Evolutionary conservation across 92 coral and sea anemone genomes (phyloP), one percentile per base, ranked within the genome.

Genomic region (Anthopleura xanthogrammica): DNA sequence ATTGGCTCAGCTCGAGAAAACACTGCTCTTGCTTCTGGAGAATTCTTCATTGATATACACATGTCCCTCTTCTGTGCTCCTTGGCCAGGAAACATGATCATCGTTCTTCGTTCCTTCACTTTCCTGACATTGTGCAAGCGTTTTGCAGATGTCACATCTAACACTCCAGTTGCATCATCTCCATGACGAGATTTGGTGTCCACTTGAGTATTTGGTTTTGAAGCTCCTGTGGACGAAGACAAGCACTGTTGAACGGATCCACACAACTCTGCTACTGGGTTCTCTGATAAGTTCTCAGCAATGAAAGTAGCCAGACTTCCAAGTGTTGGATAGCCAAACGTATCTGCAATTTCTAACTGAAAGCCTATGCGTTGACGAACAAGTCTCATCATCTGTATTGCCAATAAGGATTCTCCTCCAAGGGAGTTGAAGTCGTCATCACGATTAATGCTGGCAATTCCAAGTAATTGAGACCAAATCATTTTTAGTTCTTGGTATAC

Each of bases 361-460:
- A 23, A 68, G 41, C 74, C 74, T 23, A 68, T 68, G 16, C 74
- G 74, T 23, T 68, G 74, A 12, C 74, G 42, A 12, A 68, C 74
- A 2, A 68, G 74, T 68, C 74, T 68, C 16, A 68, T 68, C 74
- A 68, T 68, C 41, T 68, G 74, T 10, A 68, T 68, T 24, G 74
- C 74, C 74, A 68, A 29, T 24, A 68, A 68, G 29, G 74, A 68
- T 68, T 68, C 74, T 23, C 74, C 74, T 8, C 74, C 74, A 68
- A 68, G 74, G 41, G 74, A 68, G 42, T 68, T 68, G 41, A 68
- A 68, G 74, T 68, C 74, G 74, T 68, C 74, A 68, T 68, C 74
- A 24, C 0, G 10, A 68, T 68, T 24, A 9, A 68, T 23, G 41
- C 24, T 29, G 41, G 24, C 74, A 23, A 68, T 68, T 68, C 74